Percentiles rank a stretch among this genome's conserved stretches.
phyloP scores from a whole-genome alignment of 2,888 invertebrate species.

The Agonopterix subpropinquella region DNA sequence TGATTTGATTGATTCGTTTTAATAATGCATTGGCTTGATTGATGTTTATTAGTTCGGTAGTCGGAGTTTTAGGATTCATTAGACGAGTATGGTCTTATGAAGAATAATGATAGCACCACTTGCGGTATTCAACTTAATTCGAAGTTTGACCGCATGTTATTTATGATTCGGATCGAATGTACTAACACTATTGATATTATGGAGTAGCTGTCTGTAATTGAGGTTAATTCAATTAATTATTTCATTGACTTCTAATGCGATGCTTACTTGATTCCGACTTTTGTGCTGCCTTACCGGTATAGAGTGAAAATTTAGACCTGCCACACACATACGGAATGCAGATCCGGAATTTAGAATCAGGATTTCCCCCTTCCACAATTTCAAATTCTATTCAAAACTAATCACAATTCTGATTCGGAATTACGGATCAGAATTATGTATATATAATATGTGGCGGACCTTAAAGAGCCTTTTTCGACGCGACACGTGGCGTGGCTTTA shows the following conservation, averaged over 20 bases:
- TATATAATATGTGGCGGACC: too few species aligned
- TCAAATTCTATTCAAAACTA: too few species aligned
- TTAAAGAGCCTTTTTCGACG: too few species aligned
- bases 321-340: too few species aligned
- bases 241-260: slow-evolving; percentile 9
- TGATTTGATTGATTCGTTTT: slow-evolving; percentile 69
- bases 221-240: slow-evolving; percentile 42
- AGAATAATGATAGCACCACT: slow-evolving; percentile 63
- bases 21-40: slow-evolving; percentile 68
- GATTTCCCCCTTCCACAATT: too few species aligned
- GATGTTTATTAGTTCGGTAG: slow-evolving; percentile 75
- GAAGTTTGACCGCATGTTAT: slow-evolving; percentile 56
- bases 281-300: too few species aligned
- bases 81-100: slow-evolving; percentile 66
- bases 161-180: slow-evolving; percentile 47
- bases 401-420: too few species aligned
- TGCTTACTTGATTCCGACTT: too few species aligned
- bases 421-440: too few species aligned
- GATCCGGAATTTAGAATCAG: too few species aligned
- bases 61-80: slow-evolving; percentile 71
- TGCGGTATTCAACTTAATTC: slow-evolving; percentile 69
- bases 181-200: slow-evolving; percentile 45
- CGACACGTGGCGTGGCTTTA: too few species aligned
- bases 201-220: slow-evolving; percentile 33
- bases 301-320: too few species aligned